phyloP scores from a whole-genome alignment of 2,797 vertebrate genomes.

The Sebastes trivittatus region DNA sequence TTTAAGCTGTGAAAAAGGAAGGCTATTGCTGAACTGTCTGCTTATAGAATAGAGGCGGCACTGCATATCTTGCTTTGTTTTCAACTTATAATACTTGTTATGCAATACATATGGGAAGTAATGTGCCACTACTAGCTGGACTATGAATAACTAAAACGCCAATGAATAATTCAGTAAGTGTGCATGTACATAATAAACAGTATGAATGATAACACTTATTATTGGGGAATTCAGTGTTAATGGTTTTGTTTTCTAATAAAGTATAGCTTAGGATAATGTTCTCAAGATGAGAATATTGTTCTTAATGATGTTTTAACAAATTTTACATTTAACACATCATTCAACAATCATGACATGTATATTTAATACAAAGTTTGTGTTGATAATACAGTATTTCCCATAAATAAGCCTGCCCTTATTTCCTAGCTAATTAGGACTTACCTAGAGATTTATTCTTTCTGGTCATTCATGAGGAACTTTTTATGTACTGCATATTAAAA shows the following conservation, averaged over 20 bases:
- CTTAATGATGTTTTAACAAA: background rate
- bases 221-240: background rate
- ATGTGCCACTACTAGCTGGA: background rate
- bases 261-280: background rate
- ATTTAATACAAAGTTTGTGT: background rate
- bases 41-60: background rate
- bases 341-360: background rate
- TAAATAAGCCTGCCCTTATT: background rate
- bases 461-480: background rate
- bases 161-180: slow-evolving; percentile 12
- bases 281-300: background rate
- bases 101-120: background rate
- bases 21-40: background rate
- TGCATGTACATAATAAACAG: background rate
- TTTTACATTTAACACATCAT: background rate
- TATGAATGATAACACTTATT: background rate
- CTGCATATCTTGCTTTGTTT: background rate
- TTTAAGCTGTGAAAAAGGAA: background rate
- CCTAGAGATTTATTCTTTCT: background rate
- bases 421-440: background rate
- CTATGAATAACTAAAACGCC: background rate
- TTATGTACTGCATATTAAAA: slow-evolving; percentile 10
- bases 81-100: background rate
- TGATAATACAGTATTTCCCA: background rate
- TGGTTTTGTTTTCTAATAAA: background rate